A percentile compares a stretch with the other conserved stretches of the same genome.
These are phyloP conservation scores for Eubasilissa regina DNA, from an alignment of 1,140 invertebrate genomes.

Conservation along the genomic window DNA sequence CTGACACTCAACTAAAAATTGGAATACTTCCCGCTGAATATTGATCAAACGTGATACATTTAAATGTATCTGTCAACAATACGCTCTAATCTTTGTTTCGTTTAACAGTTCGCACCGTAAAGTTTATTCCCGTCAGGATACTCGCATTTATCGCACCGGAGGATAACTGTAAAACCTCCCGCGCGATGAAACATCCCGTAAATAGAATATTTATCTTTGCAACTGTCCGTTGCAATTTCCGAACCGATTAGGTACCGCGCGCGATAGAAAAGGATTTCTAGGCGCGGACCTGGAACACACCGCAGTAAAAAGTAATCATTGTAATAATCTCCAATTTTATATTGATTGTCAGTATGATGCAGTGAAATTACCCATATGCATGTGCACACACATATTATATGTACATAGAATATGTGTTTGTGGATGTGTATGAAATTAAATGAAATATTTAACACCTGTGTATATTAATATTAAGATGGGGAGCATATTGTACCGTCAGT, in stretches of 20 bases:
- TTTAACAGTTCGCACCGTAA: not conserved
- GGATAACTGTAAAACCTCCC: not conserved
- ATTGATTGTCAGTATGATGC: not conserved
- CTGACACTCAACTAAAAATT: constrained; percentile 37
- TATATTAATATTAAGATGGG: constrained; percentile 35
- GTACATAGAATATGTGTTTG: constrained; percentile 7
- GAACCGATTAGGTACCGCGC: no score
- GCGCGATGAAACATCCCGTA: not conserved
- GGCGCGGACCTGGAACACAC: no score
- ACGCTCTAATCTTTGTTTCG: not conserved
- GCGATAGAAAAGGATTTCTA: no score
- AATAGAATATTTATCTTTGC: not conserved
- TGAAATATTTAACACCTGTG: constrained; percentile 24
- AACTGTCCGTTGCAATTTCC: no score
- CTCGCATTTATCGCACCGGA: no score
- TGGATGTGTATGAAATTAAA: constrained; percentile 3
- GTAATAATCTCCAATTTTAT: not conserved
- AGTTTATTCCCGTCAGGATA: no score
- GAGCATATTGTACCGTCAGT: constrained; percentile 55
- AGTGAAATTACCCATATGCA: not conserved
- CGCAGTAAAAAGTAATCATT: not conserved
- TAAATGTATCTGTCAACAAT: not conserved
- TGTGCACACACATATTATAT: not conserved
- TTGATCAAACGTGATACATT: not conserved
- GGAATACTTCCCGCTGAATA: not conserved